Base-by-base conservation (phyloP, 2,888 invertebrate genomes). In the Drosophila cognata region DNA sequence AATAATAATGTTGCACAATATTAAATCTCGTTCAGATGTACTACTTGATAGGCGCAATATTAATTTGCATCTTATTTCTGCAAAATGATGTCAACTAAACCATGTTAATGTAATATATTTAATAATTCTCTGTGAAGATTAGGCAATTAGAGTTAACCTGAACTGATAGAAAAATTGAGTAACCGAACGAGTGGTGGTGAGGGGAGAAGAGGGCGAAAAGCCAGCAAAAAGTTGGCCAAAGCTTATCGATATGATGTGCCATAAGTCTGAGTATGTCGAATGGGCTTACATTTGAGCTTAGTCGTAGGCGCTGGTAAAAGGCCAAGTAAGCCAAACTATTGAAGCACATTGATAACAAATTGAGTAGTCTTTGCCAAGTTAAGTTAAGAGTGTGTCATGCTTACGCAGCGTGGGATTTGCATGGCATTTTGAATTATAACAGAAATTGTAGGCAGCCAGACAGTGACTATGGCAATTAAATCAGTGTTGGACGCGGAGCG, bases 311-410 rank as follows among this genome's bases (percentile, higher is more conserved):
- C 46, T 69, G 71, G 70, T 71, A 71, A 81, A 65, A 72, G 69
- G 58, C 83, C 70, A 76, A 83, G 59, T 83, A 79, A 83, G 77
- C 79, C 83, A 79, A 74, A 53, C 64, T 71, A 85, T 81, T 74
- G 64, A 74, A 74, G 59, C 67, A 63, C 74, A 77, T 73, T 77
- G 75, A 83, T 86, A 86, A 75, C 72, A 72, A 74, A 72, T 83
- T 74, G 79, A 83, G 70, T 73, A 59, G 55, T 81, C 35, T 67
- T 68, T 74, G 74, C 81, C 86, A 85, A 79, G 71, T 71, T 72
- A 71, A 70, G 52, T 71, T 65, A 68, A 66, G 50, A 82, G 63
- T 36, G 38, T 50, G 57, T 57, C 57, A 64, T 36, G 21, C 35
- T 50, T 25, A 41, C 29, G 4, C n/a, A 55, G 58, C 48, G 59